These are phyloP conservation scores for Papilio gigon DNA, from an alignment of 2,888 invertebrate species.

Conservation along the genomic window DNA sequence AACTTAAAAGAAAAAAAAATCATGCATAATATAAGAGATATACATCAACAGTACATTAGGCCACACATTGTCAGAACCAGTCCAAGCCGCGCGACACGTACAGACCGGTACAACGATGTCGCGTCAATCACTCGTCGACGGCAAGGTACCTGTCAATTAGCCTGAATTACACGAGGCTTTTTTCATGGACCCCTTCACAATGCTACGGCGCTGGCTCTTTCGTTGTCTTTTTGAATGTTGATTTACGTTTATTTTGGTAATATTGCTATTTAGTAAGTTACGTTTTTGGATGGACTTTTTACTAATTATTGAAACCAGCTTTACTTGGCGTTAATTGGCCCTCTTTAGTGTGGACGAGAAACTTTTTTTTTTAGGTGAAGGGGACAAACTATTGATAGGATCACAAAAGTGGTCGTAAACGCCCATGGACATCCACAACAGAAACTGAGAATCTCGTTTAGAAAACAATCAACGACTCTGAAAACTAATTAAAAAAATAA, in stretches of 20 bases:
- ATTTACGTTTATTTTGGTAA: neutral
- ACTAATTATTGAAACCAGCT: too few species aligned
- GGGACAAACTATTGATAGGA: too few species aligned
- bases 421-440: too few species aligned
- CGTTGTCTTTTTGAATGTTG: conserved; percentile 19
- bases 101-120: conserved; percentile 4
- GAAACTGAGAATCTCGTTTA: too few species aligned
- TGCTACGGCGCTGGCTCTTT: conserved; percentile 8
- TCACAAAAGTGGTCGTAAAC: too few species aligned
- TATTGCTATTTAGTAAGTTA: neutral
- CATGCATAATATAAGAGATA: neutral
- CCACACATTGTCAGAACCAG: conserved; percentile 22
- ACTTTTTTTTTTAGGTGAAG: too few species aligned
- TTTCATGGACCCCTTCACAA: conserved; percentile 16
- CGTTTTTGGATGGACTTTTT: neutral
- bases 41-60: neutral
- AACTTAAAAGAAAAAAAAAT: too few species aligned
- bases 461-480: too few species aligned
- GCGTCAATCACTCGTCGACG: conserved; percentile 29
- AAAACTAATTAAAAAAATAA: too few species aligned
- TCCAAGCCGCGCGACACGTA: neutral
- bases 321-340: too few species aligned
- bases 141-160: conserved; percentile 38
- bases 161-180: conserved; percentile 35
- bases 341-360: too few species aligned